These are phyloP conservation scores for Metopolophium dirhodum DNA, from an alignment of 1,140 invertebrate genomes.

Conservation along the genomic window DNA sequence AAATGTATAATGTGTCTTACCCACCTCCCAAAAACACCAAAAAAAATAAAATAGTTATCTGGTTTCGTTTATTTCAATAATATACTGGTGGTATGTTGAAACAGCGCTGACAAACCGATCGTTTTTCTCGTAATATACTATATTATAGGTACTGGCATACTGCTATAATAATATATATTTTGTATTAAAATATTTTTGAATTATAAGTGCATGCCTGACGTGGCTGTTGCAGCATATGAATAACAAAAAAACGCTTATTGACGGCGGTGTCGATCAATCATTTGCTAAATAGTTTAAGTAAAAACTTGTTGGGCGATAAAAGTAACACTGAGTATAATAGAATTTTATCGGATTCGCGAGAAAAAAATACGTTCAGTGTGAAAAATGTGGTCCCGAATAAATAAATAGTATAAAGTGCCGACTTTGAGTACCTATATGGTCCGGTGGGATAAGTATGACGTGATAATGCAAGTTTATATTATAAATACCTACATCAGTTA, in stretches of 20 bases:
- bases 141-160: too few species aligned
- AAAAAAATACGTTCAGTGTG: neutral
- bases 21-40: too few species aligned
- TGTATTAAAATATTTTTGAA: neutral
- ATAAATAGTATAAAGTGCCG: neutral
- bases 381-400: neutral
- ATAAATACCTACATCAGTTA: neutral
- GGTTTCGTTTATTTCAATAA: too few species aligned
- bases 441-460: neutral
- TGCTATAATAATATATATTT: neutral
- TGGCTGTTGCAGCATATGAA: neutral
- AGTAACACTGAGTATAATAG: constrained; percentile 23
- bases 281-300: neutral
- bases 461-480: neutral
- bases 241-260: neutral
- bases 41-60: too few species aligned
- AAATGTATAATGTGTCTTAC: too few species aligned
- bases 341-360: neutral
- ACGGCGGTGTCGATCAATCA: neutral
- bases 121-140: neutral
- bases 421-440: neutral
- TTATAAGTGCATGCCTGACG: neutral
- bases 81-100: neutral
- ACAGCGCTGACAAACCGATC: neutral
- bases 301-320: constrained; percentile 4